A percentile compares a stretch with the other conserved stretches of the same genome.
phyloP scores from a whole-genome alignment of 1,140 invertebrate genomes.

The Ceratosolen fusciceps region DNA sequence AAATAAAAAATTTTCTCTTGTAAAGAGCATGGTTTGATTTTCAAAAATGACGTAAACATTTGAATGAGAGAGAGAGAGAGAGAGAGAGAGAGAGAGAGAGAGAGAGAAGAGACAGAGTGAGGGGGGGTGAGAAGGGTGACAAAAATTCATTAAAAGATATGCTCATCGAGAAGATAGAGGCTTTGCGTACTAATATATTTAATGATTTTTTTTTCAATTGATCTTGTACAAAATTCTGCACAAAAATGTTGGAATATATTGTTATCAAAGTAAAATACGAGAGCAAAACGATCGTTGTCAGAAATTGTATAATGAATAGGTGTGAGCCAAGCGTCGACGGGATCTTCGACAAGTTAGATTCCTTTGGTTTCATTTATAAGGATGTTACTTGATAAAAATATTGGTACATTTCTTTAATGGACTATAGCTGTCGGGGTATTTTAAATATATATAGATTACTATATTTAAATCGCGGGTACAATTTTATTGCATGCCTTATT shows the following conservation, averaged over 20 bases:
- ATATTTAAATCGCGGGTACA: not conserved
- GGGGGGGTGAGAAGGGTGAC: not conserved
- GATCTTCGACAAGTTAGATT: not conserved
- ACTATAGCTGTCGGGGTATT: not conserved
- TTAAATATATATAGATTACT: no score
- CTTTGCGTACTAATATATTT: not conserved
- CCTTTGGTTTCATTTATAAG: not conserved
- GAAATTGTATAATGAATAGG: not conserved
- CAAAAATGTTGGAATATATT: not conserved
- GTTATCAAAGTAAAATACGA: not conserved
- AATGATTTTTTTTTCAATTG: not conserved
- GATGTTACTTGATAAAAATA: not conserved
- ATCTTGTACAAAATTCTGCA: not conserved
- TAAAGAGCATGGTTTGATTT: no score
- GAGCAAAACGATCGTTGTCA: not conserved
- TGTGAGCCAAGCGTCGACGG: not conserved
- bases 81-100: slow-evolving; percentile 27
- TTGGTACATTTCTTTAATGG: not conserved
- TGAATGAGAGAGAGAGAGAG: slow-evolving; percentile 23
- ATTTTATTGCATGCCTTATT: not conserved
- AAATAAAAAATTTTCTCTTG: no score
- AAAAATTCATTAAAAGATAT: not conserved
- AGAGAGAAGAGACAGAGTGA: not conserved
- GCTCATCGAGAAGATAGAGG: not conserved
- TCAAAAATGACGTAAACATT: no score